Conservation (phyloP, 30 jellyfish, hydroid and myxozoan genomes). For the Hydractinia echinata region DNA sequence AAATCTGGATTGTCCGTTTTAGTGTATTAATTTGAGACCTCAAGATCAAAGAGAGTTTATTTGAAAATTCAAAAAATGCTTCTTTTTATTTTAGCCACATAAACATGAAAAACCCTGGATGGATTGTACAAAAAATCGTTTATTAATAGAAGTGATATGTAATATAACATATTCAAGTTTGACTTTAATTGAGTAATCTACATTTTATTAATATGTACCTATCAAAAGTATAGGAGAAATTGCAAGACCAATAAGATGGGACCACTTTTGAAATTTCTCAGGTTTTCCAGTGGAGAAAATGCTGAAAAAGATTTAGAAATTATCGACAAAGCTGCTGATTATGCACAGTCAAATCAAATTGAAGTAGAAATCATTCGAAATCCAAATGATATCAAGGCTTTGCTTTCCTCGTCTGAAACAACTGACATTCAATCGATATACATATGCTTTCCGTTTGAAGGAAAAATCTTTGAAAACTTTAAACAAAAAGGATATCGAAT, state of each 20-base stretch:
- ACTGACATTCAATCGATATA: constrained; percentile 16
- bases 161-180: too few relatives aligned
- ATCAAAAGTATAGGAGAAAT: too few relatives aligned
- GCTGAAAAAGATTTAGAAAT: constrained; percentile 25
- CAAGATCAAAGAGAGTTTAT: too few relatives aligned
- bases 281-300: constrained; percentile 23
- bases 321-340: constrained; percentile 30
- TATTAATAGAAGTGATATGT: too few relatives aligned
- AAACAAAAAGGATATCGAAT: constrained; percentile 43
- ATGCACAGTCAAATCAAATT: constrained; percentile 29
- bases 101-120: too few relatives aligned
- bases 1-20: too few relatives aligned
- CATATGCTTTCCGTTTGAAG: constrained; percentile 74
- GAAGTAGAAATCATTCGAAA: constrained; percentile 21
- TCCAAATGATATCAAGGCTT: not conserved
- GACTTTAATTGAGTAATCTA: too few relatives aligned
- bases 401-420: not conserved
- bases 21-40: too few relatives aligned
- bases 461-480: constrained; percentile 44
- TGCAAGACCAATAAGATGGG: not conserved
- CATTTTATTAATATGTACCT: too few relatives aligned
- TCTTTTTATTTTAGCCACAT: too few relatives aligned
- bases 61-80: too few relatives aligned
- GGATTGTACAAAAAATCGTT: too few relatives aligned
- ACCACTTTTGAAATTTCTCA: constrained; percentile 25